Percentiles rank a stretch among this genome's conserved stretches.
phyloP scores from a whole-genome alignment of 2,113 vertebrate species.

The Corynorhinus townsendii region DNA sequence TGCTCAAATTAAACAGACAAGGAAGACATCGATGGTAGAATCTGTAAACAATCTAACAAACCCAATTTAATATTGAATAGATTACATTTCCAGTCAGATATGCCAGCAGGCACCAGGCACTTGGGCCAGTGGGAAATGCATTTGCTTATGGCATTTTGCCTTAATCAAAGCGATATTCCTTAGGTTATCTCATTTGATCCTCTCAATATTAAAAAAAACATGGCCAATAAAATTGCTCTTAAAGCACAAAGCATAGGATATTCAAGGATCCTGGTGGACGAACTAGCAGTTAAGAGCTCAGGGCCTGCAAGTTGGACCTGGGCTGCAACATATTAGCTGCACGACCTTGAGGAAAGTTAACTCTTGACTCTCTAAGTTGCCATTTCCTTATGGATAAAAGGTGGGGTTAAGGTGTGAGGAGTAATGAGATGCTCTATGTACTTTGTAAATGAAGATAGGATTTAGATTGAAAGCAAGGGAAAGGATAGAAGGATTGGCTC shows the following conservation, averaged over 20 bases:
- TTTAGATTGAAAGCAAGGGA: neutral
- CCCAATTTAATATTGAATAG: neutral
- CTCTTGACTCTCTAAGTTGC: neutral
- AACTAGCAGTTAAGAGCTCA: neutral
- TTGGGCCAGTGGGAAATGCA: neutral
- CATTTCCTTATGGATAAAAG: neutral
- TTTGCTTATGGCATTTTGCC: conserved; percentile 1
- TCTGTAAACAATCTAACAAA: neutral
- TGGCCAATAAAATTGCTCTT: neutral
- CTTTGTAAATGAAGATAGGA: neutral
- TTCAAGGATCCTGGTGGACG: neutral
- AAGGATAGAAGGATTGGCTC: neutral
- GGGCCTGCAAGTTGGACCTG: neutral
- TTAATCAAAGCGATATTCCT: neutral
- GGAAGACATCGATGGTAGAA: neutral
- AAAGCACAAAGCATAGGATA: neutral
- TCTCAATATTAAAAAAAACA: neutral
- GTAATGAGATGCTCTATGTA: neutral
- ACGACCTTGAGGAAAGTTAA: neutral
- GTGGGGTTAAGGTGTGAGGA: neutral
- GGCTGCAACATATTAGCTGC: neutral
- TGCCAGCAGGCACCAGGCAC: too few relatives aligned
- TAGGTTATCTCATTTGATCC: neutral
- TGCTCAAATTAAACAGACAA: neutral
- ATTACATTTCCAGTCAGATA: neutral